Evolutionary conservation across 2,797 vertebrate genomes (phyloP).

Genomic region (Rhabdomys pumilio): DNA sequence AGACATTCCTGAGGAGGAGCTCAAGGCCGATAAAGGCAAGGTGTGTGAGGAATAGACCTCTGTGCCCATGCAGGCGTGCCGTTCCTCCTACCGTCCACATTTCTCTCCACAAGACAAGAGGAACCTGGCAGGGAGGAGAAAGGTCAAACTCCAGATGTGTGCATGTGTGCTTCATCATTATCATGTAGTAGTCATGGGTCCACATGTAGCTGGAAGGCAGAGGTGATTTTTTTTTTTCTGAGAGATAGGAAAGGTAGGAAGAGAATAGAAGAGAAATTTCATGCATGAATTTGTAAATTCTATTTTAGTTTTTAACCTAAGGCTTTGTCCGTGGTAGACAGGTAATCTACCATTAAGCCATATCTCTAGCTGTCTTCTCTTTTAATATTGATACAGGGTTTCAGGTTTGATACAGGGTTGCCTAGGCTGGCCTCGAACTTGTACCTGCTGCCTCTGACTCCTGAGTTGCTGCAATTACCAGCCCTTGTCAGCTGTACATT

Average conservation of each 20-base stretch:
- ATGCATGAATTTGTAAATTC: background rate
- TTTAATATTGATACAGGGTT: background rate
- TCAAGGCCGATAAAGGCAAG: too few species aligned
- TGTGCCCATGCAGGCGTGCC: background rate
- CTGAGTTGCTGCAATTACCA: background rate
- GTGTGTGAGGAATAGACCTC: background rate
- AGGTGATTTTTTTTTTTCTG: too few species aligned
- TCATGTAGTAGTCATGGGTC: background rate
- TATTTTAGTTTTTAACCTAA: background rate
- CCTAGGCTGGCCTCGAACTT: background rate
- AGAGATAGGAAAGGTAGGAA: too few species aligned
- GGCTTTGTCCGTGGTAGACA: background rate
- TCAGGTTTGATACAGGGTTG: background rate
- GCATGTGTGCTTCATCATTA: fast-evolving
- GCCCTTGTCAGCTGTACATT: background rate
- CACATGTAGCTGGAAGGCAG: background rate
- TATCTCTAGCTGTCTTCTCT: background rate
- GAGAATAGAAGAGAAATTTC: background rate
- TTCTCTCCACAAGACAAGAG: background rate
- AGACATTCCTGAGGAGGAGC: background rate
- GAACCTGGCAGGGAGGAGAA: background rate
- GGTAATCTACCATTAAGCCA: background rate
- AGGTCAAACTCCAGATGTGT: background rate
- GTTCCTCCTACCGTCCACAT: background rate
- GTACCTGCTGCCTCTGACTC: background rate